Conservation (phyloP, 2,888 invertebrate species). For the Drosophila borborema region DNA sequence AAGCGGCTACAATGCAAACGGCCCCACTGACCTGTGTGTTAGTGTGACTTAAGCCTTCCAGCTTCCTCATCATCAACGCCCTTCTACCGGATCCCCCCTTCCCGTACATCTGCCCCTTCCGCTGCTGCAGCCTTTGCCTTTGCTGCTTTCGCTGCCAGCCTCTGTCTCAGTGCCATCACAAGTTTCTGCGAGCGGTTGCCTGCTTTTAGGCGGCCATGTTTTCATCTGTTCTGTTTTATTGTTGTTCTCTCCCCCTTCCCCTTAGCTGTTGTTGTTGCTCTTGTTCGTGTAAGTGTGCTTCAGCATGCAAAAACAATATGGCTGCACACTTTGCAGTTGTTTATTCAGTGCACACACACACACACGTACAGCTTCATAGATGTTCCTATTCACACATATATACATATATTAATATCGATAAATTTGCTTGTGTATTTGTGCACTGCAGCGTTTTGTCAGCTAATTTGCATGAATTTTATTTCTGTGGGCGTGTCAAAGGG, state of each 20-base stretch:
- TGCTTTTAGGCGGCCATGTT: slow-evolving; percentile 57
- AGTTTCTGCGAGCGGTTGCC: slow-evolving; percentile 38
- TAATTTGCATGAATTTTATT: slow-evolving; percentile 69
- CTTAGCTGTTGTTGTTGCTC: slow-evolving; percentile 3
- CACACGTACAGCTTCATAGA: background rate
- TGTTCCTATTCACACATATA: background rate
- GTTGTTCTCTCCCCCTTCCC: background rate
- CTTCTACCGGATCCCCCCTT: background rate
- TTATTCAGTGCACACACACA: slow-evolving; percentile 24
- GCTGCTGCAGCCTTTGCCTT: background rate
- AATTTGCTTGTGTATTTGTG: slow-evolving; percentile 14
- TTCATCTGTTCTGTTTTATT: slow-evolving; percentile 5
- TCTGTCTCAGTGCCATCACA: slow-evolving; percentile 16
- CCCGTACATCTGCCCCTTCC: background rate
- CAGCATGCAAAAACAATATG: slow-evolving; percentile 44
- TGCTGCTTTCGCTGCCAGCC: slow-evolving; percentile 19
- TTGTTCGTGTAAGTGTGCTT: slow-evolving; percentile 10
- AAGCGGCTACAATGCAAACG: slow-evolving; percentile 60
- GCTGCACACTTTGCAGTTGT: slow-evolving; percentile 50
- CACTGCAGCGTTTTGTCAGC: slow-evolving; percentile 60
- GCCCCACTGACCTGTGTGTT: slow-evolving; percentile 36
- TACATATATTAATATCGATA: slow-evolving; percentile 12
- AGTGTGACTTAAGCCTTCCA: slow-evolving; percentile 7
- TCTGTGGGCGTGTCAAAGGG: slow-evolving; percentile 7
- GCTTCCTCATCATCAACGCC: slow-evolving; percentile 9